phyloP scores from a whole-genome alignment of 2,113 vertebrate genomes.

The Scartelaos histophorus region DNA sequence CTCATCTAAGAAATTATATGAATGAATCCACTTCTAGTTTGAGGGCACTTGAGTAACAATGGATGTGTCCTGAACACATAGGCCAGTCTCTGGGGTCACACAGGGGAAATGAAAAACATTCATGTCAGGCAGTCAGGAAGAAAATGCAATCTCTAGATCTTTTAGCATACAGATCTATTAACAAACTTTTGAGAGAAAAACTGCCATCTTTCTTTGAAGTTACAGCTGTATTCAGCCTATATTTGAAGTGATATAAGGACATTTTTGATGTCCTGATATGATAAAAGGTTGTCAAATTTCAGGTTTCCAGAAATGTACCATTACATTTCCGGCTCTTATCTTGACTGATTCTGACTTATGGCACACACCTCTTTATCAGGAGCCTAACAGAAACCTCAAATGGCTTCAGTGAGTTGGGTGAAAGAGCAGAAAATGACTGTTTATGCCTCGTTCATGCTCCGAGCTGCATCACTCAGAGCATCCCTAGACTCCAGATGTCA shows the following conservation, averaged over 20 bases:
- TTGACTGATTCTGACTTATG: constrained; percentile 29
- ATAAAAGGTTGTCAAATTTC: neutral
- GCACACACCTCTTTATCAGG: constrained; percentile 19
- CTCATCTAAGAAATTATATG: no score
- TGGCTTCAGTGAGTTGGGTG: neutral
- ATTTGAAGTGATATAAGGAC: neutral
- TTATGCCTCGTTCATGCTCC: neutral
- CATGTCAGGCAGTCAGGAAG: neutral
- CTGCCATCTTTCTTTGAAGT: neutral
- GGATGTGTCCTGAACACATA: no score
- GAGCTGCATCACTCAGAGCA: neutral
- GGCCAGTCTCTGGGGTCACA: no score
- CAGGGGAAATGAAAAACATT: no score
- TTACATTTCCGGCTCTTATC: constrained; percentile 1
- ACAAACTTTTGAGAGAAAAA: neutral
- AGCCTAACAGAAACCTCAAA: constrained; percentile 11
- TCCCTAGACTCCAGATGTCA: neutral
- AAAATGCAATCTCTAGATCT: neutral
- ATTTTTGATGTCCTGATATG: neutral
- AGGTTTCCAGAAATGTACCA: constrained; percentile 10
- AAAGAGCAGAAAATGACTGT: constrained; percentile 5
- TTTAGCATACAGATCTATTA: neutral
- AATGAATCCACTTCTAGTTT: no score
- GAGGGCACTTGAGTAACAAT: no score
- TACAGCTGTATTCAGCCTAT: neutral